phyloP scores from a whole-genome alignment of 1,140 invertebrate genomes.

The Venustaconcha ellipsiformis region DNA sequence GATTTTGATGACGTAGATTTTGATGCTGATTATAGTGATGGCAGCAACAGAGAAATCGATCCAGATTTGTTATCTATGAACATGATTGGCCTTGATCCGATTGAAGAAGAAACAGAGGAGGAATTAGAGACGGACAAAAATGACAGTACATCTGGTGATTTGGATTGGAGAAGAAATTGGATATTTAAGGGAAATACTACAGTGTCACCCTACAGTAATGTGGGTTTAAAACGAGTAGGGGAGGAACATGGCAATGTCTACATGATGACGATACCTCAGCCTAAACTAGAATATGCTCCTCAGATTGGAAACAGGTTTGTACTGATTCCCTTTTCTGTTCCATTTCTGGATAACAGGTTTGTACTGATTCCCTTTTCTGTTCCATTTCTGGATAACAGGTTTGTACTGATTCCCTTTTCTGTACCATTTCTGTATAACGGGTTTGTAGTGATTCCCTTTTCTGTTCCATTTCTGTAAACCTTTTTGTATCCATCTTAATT shows the following conservation, averaged over 20 bases:
- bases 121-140: constrained; percentile 47
- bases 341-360: constrained; percentile 40
- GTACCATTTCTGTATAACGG: constrained; percentile 24
- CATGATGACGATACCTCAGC: constrained; percentile 49
- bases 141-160: constrained; percentile 28
- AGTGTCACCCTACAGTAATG: constrained; percentile 24
- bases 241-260: constrained; percentile 29
- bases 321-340: neutral
- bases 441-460: constrained; percentile 29
- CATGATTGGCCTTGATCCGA: constrained; percentile 44
- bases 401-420: constrained; percentile 8
- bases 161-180: constrained; percentile 54
- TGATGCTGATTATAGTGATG: constrained; percentile 44
- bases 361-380: constrained; percentile 3
- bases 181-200: constrained; percentile 50
- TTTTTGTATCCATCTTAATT: too few species aligned
- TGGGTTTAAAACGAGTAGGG: neutral
- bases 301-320: constrained; percentile 55
- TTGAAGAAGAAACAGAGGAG: constrained; percentile 61
- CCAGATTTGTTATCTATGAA: constrained; percentile 63
- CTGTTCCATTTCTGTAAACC: neutral
- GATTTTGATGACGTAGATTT: constrained; percentile 52
- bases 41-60: constrained; percentile 52
- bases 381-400: constrained; percentile 39
- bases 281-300: constrained; percentile 43